Conservation (phyloP, 2,888 invertebrate species). For the Andrena camellia region DNA sequence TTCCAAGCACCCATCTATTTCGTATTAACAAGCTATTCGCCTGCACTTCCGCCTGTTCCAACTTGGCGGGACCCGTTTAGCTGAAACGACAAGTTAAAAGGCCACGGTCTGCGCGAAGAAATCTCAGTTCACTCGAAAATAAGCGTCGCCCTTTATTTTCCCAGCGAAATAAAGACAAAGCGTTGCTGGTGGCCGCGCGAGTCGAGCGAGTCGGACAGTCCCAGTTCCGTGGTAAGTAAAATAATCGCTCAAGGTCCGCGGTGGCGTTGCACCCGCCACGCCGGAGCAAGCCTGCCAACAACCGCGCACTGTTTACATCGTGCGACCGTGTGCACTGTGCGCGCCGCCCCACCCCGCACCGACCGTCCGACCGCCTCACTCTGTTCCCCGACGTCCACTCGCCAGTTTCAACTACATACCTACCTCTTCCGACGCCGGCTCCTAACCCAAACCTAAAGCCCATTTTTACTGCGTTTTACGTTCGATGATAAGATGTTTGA, state of each 20-base stretch:
- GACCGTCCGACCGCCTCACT: not conserved
- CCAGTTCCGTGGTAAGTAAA: conserved; percentile 79
- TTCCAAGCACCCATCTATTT: no score
- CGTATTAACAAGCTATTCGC: no score
- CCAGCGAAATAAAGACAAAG: no score
- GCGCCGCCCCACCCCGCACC: not conserved
- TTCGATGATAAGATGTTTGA: not conserved
- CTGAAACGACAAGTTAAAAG: no score
- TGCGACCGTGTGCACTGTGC: conserved; percentile 55
- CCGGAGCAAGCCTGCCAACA: conserved; percentile 79
- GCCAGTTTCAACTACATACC: not conserved
- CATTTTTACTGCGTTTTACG: not conserved
- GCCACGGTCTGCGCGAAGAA: no score
- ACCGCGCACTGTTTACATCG: conserved; percentile 82
- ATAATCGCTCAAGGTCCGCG: conserved; percentile 85
- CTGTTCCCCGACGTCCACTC: not conserved
- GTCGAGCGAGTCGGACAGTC: conserved; percentile 17
- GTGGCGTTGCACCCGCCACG: conserved; percentile 84
- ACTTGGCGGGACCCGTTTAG: no score
- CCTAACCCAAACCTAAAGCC: not conserved
- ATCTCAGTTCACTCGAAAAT: no score
- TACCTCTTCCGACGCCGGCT: not conserved
- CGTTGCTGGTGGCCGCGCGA: not conserved
- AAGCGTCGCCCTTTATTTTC: no score
- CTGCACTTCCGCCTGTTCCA: no score